phyloP scores from a whole-genome alignment of 2,113 vertebrate species.

The Coracopsis vasa region DNA sequence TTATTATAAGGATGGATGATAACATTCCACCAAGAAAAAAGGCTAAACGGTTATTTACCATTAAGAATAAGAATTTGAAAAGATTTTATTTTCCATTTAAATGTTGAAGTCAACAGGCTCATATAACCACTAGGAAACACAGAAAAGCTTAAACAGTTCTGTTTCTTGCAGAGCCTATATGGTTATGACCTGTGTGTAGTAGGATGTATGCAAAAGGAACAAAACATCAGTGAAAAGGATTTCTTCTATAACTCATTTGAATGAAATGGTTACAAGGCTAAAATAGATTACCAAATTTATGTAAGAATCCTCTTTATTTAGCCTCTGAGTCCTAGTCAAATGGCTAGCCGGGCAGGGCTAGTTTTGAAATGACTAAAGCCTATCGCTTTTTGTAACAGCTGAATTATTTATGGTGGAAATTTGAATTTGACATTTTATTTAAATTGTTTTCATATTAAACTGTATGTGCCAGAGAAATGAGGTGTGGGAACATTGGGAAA shows the following conservation, averaged over 20 bases:
- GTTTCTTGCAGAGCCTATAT: neutral
- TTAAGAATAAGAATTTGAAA: constrained; percentile 48
- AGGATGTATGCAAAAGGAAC: neutral
- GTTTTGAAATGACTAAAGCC: constrained; percentile 14
- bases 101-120: constrained; percentile 11
- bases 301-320: constrained; percentile 13
- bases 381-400: constrained; percentile 20
- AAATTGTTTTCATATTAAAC: constrained; percentile 52
- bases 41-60: neutral
- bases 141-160: constrained; percentile 17
- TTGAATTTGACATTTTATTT: constrained; percentile 63
- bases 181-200: neutral
- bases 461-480: constrained; percentile 56
- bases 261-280: constrained; percentile 7
- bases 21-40: constrained; percentile 15
- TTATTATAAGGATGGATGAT: neutral
- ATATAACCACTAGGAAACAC: constrained; percentile 27
- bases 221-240: neutral
- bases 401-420: constrained; percentile 38
- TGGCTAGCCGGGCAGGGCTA: neutral
- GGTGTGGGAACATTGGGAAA: constrained; percentile 27
- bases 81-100: constrained; percentile 40
- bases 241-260: constrained; percentile 22
- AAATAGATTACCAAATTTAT: constrained; percentile 10
- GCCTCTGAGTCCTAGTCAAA: constrained; percentile 44